Evolutionary conservation across 2,797 vertebrate species (phyloP), one percentile per base, ranked within the genome.

Genomic region (Melanotaenia pygmaea): DNA sequence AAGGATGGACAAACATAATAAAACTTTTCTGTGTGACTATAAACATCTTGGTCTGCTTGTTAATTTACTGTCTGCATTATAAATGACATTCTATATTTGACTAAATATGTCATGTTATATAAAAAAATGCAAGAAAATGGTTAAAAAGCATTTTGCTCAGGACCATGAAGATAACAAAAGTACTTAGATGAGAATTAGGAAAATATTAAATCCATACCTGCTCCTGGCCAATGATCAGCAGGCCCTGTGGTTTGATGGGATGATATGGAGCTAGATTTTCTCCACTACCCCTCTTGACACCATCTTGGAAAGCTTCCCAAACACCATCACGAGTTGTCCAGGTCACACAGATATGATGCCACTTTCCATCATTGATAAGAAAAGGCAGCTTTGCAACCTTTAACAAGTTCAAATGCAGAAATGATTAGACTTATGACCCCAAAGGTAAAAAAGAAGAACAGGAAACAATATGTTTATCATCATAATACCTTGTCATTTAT

Each of bases 261-360:
- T 98, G 98, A 70, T 98, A 99, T 0, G 98, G 97, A 0, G 98
- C 97, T 86, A 99, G 90, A 80, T 98, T 98, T 88, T 99, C 97
- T 18, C 98, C 97, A 0, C 89, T 97, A 56, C 97, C 97, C 0
- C 96, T 94, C 92, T 96, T 95, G 2, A 96, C 96, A 5, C 97
- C 98, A 0, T 99, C 97, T 88, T 99, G 98, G 90, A 97, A 99
- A 47, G 98, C 98, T 75, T 99, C 97, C 98, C 98, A 99, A 64
- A 99, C 96, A 0, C 98, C 98, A 0, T 99, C 97, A 16, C 98
- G 95, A 0, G 98, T 99, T 50, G 97, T 98, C 98, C 98, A 99
- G 54, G 97, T 96, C 69, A 99, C 88, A 0, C 97, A 99, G 92
- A 99, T 97, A 71, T 99, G 98, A 86, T 99, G 98, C 98, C 98